These are phyloP conservation scores for Drosophila sp. DNA, from an alignment of 1,140 invertebrate species.

Conservation along the genomic window DNA sequence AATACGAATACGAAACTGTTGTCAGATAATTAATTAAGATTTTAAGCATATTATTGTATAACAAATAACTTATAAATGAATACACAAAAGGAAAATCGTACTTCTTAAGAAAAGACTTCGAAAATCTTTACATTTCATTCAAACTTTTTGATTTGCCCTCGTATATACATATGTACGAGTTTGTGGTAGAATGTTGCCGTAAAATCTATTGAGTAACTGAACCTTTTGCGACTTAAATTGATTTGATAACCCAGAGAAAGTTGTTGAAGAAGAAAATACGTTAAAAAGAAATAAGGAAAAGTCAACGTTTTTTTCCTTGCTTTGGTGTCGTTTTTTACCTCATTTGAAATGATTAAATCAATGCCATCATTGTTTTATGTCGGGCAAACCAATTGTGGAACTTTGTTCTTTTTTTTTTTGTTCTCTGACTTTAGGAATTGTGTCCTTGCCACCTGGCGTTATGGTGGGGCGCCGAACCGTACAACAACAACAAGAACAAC, in stretches of 20 bases:
- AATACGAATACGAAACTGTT: too few species aligned
- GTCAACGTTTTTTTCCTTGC: not conserved
- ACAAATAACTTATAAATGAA: too few species aligned
- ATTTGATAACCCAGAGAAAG: not conserved
- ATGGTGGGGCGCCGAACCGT: not conserved
- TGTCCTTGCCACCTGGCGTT: conserved; percentile 6
- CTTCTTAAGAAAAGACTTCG: too few species aligned
- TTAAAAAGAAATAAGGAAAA: not conserved
- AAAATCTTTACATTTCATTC: too few species aligned
- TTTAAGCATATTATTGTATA: too few species aligned
- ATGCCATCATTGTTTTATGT: conserved; percentile 6
- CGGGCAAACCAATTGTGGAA: not conserved
- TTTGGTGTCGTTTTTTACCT: not conserved
- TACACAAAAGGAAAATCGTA: too few species aligned
- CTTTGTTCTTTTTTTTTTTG: not conserved
- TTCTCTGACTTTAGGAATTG: not conserved
- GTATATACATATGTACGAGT: too few species aligned
- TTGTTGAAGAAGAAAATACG: not conserved
- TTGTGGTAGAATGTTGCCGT: not conserved
- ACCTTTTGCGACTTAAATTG: conserved; percentile 5
- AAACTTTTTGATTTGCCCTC: too few species aligned
- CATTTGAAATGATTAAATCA: conserved; percentile 14
- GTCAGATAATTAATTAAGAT: too few species aligned
- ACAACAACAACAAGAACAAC: conserved; percentile 7
- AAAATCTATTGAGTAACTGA: not conserved